phyloP scores from a whole-genome alignment of 2,888 invertebrate genomes.

The Tetragonisca angustula region DNA sequence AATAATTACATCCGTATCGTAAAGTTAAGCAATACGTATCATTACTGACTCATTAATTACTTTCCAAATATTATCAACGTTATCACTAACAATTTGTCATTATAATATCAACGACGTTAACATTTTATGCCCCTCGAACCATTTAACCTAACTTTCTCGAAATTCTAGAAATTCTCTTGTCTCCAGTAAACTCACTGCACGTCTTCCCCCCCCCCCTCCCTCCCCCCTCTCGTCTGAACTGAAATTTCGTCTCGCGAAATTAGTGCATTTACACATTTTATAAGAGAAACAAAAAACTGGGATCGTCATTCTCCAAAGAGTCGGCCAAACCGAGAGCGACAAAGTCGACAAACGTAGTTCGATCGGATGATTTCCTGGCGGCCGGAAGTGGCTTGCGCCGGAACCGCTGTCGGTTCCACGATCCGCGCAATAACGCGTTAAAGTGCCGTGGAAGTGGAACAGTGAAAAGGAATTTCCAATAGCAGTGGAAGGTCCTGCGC shows the following conservation, averaged over 20 bases:
- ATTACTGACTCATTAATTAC: not conserved
- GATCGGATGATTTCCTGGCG: conserved; percentile 8
- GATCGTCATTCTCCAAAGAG: no score
- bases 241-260: no score
- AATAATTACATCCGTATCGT: not conserved
- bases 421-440: conserved; percentile 2
- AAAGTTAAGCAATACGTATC: not conserved
- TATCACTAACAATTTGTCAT: not conserved
- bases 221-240: no score
- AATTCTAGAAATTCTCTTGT: not conserved
- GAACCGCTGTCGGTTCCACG: not conserved
- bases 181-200: no score
- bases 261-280: no score
- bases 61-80: not conserved
- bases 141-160: not conserved
- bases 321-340: no score
- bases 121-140: not conserved
- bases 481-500: not conserved
- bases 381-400: not conserved
- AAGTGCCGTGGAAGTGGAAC: conserved; percentile 5
- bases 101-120: not conserved
- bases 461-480: conserved; percentile 14
- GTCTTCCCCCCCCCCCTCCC: no score
- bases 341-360: no score
- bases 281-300: no score